Evolutionary conservation across 2,888 invertebrate species (phyloP), one percentile per base, ranked within the genome.

Genomic region (Lutraria lutraria): DNA sequence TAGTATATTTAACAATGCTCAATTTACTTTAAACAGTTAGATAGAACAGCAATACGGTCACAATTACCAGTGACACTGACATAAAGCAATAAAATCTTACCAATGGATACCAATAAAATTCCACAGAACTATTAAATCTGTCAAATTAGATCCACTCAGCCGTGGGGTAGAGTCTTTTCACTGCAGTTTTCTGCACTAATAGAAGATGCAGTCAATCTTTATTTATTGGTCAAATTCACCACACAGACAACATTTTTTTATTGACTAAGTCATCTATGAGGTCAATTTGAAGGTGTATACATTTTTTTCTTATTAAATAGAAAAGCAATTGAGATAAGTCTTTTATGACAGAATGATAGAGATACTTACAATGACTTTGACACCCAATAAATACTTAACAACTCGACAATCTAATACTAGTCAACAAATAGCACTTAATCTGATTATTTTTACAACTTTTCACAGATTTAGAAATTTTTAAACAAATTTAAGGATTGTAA

Each of bases 31-130:
- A 25, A 3, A 68, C 25, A 68, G 63, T 68, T 68, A 68, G 25
- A 68, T 25, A 6, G 63, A 68, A 68, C 31, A 16, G 34, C 76
- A 4, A 21, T 34, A 76, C 15, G 19, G 31, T 76, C 16, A 34
- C 76, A 76, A 76, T 76, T 76, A 34, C 29, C 76, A 16, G 76
- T 76, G 29, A 76, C 29, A 76, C 31, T 34, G 76, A 76, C 76
- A 76, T 16, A 31, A 31, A 31, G 76, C 25, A 76, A 31, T 76
- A 76, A 76, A 43, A 76, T 31, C 76, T 76, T 19, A 76, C 76
- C 76, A 31, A 76, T 25, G 31, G 76, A 34, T 76, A 76, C 76
- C 34, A 76, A 34, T 76, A 76, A 72, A 76, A 76, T 31, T 31
- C 34, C 76, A 76, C 16, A 76, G 31, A 76, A 25, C 76, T 34